These are phyloP conservation scores for Agapostemon virescens DNA, from an alignment of 2,888 invertebrate genomes.

Conservation along the genomic window DNA sequence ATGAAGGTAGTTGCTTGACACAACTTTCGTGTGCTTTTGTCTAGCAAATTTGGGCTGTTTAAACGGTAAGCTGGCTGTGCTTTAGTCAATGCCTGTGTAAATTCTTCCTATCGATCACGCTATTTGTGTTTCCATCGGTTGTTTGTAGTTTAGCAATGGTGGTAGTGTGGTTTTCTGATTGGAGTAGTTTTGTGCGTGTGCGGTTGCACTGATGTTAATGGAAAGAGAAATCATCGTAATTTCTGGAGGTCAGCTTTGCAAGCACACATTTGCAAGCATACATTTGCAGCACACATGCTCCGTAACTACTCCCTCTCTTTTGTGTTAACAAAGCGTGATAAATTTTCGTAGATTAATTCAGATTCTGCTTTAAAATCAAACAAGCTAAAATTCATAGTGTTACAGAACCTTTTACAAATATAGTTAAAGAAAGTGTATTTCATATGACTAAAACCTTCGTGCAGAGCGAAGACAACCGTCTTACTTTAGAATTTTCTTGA, in stretches of 20 bases:
- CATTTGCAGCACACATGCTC: too few species aligned
- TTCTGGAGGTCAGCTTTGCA: not conserved
- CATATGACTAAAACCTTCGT: not conserved
- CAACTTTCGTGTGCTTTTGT: not conserved
- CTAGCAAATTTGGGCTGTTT: not conserved
- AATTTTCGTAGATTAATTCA: not conserved
- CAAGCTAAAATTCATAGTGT: not conserved
- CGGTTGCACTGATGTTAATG: not conserved
- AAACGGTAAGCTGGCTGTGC: not conserved
- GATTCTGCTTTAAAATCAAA: not conserved
- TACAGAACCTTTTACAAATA: not conserved
- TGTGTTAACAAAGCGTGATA: not conserved
- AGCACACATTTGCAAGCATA: too few species aligned
- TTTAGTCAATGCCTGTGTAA: not conserved
- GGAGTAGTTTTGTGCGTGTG: conserved; percentile 1
- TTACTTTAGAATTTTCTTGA: not conserved
- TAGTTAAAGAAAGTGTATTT: not conserved
- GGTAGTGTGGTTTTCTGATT: conserved; percentile 5
- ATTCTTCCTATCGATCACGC: not conserved
- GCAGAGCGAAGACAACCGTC: not conserved
- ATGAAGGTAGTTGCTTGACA: not conserved
- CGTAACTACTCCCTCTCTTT: not conserved
- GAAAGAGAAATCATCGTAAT: conserved; percentile 1
- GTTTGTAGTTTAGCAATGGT: not conserved
- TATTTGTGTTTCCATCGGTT: not conserved